Percentiles rank a stretch among this genome's conserved stretches.
Conservation (phyloP, 2,113 vertebrate genomes). For the Tiliqua scincoides region DNA sequence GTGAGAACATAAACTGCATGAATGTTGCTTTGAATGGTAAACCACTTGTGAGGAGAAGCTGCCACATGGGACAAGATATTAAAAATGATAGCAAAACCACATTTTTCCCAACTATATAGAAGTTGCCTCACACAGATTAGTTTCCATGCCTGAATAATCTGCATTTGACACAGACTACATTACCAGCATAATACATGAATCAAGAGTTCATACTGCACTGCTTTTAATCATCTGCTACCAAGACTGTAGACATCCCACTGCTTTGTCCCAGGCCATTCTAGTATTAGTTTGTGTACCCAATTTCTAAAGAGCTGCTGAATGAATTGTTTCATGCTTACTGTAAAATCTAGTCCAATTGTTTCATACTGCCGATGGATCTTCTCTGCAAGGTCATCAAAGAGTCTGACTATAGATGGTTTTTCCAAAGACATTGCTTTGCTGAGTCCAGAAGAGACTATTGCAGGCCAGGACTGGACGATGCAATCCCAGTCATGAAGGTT, state of each 20-base stretch:
- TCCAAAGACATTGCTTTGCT: conserved; percentile 96
- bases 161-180: neutral
- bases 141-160: neutral
- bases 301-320: neutral
- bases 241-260: neutral
- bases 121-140: neutral
- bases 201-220: neutral
- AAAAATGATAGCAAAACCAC: too few relatives aligned
- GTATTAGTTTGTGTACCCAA: neutral
- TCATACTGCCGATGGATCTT: conserved; percentile 97
- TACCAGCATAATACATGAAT: neutral
- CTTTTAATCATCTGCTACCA: neutral
- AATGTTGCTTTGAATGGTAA: neutral
- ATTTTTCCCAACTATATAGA: neutral
- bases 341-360: conserved; percentile 92
- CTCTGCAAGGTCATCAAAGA: conserved; percentile 96
- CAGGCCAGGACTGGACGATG: conserved; percentile 93
- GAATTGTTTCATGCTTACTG: conserved; percentile 77
- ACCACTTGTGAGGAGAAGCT: neutral
- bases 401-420: conserved; percentile 94
- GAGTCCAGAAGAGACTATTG: conserved; percentile 91
- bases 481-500: conserved; percentile 98
- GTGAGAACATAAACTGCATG: neutral
- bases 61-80: too few relatives aligned
- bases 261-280: neutral